Conservation (phyloP, 1,140 invertebrate genomes). For the Listronotus oregonensis region DNA sequence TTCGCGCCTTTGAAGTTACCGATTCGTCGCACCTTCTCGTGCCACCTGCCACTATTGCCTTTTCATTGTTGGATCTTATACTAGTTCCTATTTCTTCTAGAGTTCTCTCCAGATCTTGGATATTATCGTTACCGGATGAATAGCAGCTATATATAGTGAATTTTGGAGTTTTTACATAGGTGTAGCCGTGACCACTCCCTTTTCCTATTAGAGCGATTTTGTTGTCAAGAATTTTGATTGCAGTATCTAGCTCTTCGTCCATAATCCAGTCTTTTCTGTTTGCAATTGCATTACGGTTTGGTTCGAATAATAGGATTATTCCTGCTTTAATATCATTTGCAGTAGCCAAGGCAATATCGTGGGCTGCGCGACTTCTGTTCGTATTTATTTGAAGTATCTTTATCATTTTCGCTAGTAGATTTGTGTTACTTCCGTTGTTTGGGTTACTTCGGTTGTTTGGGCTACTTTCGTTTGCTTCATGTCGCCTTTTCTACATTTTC, state of each 20-base stretch:
- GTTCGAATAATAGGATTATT: too few species aligned
- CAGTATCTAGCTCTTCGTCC: neutral
- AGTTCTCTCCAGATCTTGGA: slow-evolving; percentile 7
- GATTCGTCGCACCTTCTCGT: too few species aligned
- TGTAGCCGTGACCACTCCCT: neutral
- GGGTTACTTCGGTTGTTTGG: too few species aligned
- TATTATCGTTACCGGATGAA: neutral
- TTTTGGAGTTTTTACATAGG: neutral
- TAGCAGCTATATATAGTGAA: neutral
- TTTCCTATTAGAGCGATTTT: neutral
- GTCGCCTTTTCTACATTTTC: too few species aligned
- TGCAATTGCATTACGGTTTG: too few species aligned
- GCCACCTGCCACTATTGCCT: neutral
- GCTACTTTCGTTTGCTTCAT: too few species aligned
- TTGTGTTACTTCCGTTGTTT: neutral
- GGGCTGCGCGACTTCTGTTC: too few species aligned
- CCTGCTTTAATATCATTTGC: too few species aligned
- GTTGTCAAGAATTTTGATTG: neutral
- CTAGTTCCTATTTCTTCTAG: neutral
- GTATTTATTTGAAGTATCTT: neutral
- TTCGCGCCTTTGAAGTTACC: neutral
- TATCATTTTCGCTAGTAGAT: neutral
- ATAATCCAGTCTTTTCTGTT: neutral
- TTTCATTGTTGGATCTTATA: slow-evolving; percentile 7
- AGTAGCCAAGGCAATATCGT: too few species aligned